Evolutionary conservation across 2,113 vertebrate genomes (phyloP), one percentile per base, ranked within the genome.

Genomic region (Delphinapterus leucas): DNA sequence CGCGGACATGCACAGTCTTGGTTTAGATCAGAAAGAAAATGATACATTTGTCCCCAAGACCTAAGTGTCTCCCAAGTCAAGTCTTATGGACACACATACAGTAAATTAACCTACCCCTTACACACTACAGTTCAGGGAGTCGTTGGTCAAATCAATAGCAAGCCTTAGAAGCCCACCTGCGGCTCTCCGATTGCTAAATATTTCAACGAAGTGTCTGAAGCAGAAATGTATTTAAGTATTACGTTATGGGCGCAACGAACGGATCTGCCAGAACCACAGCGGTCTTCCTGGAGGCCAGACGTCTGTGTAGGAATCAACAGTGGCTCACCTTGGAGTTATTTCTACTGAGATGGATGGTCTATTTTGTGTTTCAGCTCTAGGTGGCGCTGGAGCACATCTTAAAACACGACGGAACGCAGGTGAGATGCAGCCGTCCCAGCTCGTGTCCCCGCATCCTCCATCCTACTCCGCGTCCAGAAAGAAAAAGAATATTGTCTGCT

Each of bases 401-500:
- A 33, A n/a, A 11, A 1, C 26, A 20, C 0, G 31, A 31, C 65
- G 12, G 31, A 33, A 2, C 28, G 31, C 9, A 31, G 28, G 65
- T 13, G 65, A 33, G 28, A 15, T 2, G 65, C 28, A 7, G 13
- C 4, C 63, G 5, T 1, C 0, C 60, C n/a, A 0, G 14, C 11
- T 17, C 5, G 5, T 1, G 6, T 8, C 3, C 12, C 2, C 58
- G 3, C 67, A 0, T 2, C 71, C 17, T 2, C 4, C 80, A 8
- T 14, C 74, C 74, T 0, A 20, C 36, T 26, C n/a, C 4, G 33
- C 20, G 20, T 28, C 13, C 82, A 1, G 3, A 2, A 8, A 3
- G 53, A 12, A 14, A 33, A 0, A 31, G 5, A 6, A 47, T 1
- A 2, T 3, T 3, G 26, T 8, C 15, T 13, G 60, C 49, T 44